A percentile compares a stretch with the other conserved stretches of the same genome.
Conservation (phyloP, 35 echinoderm and acorn worm species). For the Diadema setosum region DNA sequence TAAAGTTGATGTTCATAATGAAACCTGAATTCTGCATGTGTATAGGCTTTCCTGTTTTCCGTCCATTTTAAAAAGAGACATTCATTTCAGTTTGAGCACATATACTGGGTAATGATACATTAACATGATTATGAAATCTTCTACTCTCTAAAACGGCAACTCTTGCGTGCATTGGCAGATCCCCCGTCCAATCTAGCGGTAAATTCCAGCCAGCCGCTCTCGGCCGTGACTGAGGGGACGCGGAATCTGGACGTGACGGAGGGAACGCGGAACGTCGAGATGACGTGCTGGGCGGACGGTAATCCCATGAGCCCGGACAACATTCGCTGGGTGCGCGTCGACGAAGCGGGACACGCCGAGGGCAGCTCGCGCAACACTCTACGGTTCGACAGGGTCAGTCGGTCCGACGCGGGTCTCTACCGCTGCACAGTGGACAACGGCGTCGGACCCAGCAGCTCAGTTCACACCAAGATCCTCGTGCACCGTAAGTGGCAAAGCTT, state of each 20-base stretch:
- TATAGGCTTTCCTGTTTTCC: not conserved
- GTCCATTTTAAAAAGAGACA: too few relatives aligned
- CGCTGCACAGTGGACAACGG: conserved; percentile 85
- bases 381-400: conserved; percentile 39
- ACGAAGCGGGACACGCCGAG: not conserved
- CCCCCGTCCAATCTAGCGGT: not conserved
- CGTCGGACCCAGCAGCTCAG: conserved; percentile 14
- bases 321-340: conserved; percentile 55
- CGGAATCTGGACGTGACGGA: not conserved
- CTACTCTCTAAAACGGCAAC: not conserved
- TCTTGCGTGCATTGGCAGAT: not conserved
- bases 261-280: not conserved
- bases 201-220: not conserved
- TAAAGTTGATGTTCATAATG: too few relatives aligned
- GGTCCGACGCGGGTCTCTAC: conserved; percentile 71
- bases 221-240: not conserved
- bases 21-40: too few relatives aligned
- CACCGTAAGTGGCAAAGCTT: conserved; percentile 88
- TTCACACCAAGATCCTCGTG: conserved; percentile 51
- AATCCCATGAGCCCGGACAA: conserved; percentile 45
- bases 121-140: too few relatives aligned
- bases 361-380: not conserved
- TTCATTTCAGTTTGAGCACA: too few relatives aligned
- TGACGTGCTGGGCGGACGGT: conserved; percentile 22
- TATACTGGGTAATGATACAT: too few relatives aligned